Conservation (phyloP, 2,888 invertebrate species). For the Chirona hameri region DNA sequence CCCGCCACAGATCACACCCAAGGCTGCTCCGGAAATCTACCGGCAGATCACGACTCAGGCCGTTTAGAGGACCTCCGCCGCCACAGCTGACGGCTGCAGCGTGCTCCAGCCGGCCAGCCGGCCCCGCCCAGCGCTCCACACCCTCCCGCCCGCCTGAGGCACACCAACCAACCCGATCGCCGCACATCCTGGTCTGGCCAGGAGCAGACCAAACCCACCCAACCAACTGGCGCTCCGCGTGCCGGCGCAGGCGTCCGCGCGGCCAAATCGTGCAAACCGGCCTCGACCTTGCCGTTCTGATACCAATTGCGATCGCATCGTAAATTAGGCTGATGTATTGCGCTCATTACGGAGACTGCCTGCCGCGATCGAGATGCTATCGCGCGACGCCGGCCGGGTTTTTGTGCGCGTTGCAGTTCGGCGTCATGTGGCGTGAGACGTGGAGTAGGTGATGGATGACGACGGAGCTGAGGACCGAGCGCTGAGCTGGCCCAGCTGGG, state of each 20-base stretch:
- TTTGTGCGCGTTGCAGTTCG: background rate
- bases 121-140: background rate
- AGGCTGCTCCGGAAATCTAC: no score
- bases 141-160: no score
- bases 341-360: slow-evolving; percentile 6
- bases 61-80: no score
- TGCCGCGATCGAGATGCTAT: slow-evolving; percentile 6
- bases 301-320: slow-evolving; percentile 23
- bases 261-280: background rate
- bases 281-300: background rate
- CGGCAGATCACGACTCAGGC: no score
- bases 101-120: background rate
- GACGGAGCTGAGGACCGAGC: background rate
- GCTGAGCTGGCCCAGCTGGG: background rate
- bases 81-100: no score
- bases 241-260: no score
- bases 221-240: no score
- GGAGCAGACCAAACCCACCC: no score
- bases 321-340: slow-evolving; percentile 2
- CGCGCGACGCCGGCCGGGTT: background rate
- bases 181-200: background rate
- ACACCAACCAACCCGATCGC: no score
- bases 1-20: no score
- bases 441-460: background rate
- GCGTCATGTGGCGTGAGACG: background rate